Evolutionary conservation across 2,113 vertebrate genomes (phyloP), one percentile per base, ranked within the genome.

Genomic region (Mesocricetus auratus): DNA sequence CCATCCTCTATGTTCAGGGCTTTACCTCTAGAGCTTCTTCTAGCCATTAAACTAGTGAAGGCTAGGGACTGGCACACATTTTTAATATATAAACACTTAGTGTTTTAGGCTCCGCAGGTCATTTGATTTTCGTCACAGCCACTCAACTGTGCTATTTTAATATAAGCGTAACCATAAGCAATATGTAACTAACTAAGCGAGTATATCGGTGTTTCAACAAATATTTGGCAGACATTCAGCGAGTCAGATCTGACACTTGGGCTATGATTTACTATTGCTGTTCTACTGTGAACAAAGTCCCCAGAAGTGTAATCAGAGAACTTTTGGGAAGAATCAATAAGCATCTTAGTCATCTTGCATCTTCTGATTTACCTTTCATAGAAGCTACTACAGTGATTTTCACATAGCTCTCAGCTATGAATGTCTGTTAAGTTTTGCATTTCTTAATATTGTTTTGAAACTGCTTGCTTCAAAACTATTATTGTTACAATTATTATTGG

Each of bases 111-210:
- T 79, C 66, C 82, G 33, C 7, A 17, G 68, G 19, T 12, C 87
- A 66, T 71, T 68, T 79, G 26, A 1, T 83, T 83, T 91, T 47
- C 79, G 36, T 79, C 15, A 58, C 53, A 94, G 58, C 60, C 81
- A 73, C 24, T 91, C 45, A 66, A 22, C 29, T 42, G 13, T 92
- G n/a, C 13, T 74, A 85, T 64, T 89, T 90, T 83, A 94, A 36
- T 53, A 16, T 17, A 87, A 94, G 88, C 82, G 13, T 58, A 85
- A 50, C n/a, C 15, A 68, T 31, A 86, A 64, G 60, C 39, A 96
- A 45, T 82, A 89, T 56, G 29, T 75, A 90, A 93, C 89, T 75
- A 90, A 93, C 89, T 91, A 58, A 86, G 74, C 26, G 39, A n/a
- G 17, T 64, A 69, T 75, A 58, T 2, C 56, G 79, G 47, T 91